These are phyloP conservation scores for Dascillus cervinus DNA, from an alignment of 2,888 invertebrate genomes.

Conservation along the genomic window DNA sequence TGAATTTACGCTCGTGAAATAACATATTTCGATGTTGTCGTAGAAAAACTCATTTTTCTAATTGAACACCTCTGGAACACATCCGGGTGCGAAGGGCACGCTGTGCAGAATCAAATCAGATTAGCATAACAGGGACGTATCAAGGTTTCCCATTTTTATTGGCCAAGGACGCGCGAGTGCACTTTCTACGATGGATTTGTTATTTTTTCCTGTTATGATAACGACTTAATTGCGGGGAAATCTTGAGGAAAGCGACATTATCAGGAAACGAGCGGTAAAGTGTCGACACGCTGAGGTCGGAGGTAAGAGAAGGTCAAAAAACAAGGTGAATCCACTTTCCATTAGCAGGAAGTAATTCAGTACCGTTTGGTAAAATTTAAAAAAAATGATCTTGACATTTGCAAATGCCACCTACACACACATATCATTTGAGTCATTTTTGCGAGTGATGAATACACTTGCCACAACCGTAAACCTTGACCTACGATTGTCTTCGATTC, in stretches of 20 bases:
- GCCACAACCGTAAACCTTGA: no score
- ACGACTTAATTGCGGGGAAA: no score
- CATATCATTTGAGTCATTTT: conserved; percentile 8
- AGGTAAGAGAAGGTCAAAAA: conserved; percentile 23
- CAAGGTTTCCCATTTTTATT: conserved; percentile 18
- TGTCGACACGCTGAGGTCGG: conserved; percentile 20
- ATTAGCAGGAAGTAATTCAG: conserved; percentile 14
- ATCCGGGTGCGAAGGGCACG: conserved; percentile 22
- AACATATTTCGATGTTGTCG: no score
- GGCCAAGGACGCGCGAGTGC: conserved; percentile 21
- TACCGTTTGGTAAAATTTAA: conserved; percentile 10
- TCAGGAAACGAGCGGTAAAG: conserved; percentile 21
- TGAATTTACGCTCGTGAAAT: no score
- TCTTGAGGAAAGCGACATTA: conserved; percentile 6
- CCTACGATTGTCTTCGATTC: no score
- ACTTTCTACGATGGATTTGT: no score
- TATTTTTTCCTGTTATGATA: no score
- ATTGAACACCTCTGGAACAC: conserved; percentile 12
- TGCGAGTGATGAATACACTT: not conserved
- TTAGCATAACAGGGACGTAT: conserved; percentile 20
- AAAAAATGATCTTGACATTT: conserved; percentile 20
- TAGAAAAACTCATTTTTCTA: no score
- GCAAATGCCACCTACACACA: conserved; percentile 21
- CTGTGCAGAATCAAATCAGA: conserved; percentile 18
- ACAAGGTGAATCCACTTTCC: conserved; percentile 26